Base-by-base conservation (phyloP, 2,797 vertebrate genomes). In the Amphiprion clarkii region DNA sequence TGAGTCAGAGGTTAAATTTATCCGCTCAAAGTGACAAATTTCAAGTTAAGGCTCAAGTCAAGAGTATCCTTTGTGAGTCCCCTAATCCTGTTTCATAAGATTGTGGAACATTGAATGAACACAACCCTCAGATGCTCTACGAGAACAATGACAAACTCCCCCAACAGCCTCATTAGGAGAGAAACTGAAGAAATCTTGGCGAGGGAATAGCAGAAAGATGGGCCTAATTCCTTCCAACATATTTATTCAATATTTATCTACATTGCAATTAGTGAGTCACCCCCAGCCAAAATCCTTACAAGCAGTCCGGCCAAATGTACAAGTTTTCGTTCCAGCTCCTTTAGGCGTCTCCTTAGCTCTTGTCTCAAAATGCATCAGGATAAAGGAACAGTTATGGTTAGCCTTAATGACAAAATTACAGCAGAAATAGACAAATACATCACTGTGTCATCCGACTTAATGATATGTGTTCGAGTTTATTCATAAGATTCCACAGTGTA, bases 381-480 rank as follows among this genome's bases (percentile, higher is more conserved):
- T 64, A 67, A 74, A 84, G 52, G 82, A 66, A 74, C 6, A 51
- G 48, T 76, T 84, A 59, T 73, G 73, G 76, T 84, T 80, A 66
- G 72, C 71, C 76, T 72, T 76, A 84, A 81, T 67, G 76, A 82
- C 77, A 62, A 65, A 91, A 81, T 89, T 60, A 64, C 51, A 65
- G 74, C 81, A 78, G 60, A 82, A 90, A 86, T 75, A 64, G 48
- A 51, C 48, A 51, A 51, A 21, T 51, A 21, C 66, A 71, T 80
- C 61, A 81, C 6, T 5, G 51, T 68, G 62, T 82, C 53, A 56
- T 78, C 66, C 61, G 56, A 82, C 74, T 76, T 79, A 88, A 89
- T 87, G 72, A 88, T 72, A 86, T 85, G 81, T 88, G 74, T 90
- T 48, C 8, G 2, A n/a, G 46, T 8, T 92, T 88, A 84, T 90